Evolutionary conservation across 2,113 vertebrate species (phyloP).

Genomic region (Pseudorectes ferrugineus): DNA sequence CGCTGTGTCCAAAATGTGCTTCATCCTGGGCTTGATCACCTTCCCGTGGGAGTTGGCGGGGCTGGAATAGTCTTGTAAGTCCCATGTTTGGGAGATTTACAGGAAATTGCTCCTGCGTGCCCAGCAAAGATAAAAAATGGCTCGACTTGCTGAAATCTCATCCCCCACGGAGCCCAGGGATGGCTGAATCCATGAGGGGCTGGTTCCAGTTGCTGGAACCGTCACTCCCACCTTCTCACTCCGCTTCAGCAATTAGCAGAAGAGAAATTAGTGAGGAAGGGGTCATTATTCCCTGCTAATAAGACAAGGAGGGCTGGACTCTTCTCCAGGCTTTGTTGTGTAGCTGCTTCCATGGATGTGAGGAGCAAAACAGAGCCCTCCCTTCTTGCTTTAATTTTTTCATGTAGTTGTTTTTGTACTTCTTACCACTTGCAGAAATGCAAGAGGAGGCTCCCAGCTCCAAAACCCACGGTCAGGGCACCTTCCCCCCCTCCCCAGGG

Average conservation of each 20-base stretch:
- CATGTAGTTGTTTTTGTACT: not conserved
- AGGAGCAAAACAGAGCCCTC: not conserved
- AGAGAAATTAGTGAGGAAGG: constrained; percentile 32
- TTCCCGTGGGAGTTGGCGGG: not conserved
- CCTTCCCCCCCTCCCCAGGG: not conserved
- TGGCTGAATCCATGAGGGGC: not conserved
- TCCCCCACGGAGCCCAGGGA: not conserved
- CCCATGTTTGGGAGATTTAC: not conserved
- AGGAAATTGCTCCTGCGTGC: not conserved
- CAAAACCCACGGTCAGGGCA: not conserved
- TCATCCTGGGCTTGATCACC: not conserved
- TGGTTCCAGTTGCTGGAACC: not conserved
- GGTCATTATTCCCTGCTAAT: not conserved
- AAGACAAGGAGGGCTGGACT: not conserved
- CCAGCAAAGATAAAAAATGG: not conserved
- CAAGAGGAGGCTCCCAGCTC: not conserved
- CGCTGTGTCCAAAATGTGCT: not conserved
- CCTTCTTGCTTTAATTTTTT: not conserved
- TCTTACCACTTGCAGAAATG: not conserved
- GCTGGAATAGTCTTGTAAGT: not conserved
- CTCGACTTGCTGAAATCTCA: not conserved
- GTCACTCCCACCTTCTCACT: not conserved
- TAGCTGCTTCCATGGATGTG: not conserved
- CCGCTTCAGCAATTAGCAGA: constrained; percentile 14
- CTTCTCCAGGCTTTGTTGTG: not conserved